phyloP scores from a whole-genome alignment of 2,888 invertebrate species.

The Diaphora mendica region DNA sequence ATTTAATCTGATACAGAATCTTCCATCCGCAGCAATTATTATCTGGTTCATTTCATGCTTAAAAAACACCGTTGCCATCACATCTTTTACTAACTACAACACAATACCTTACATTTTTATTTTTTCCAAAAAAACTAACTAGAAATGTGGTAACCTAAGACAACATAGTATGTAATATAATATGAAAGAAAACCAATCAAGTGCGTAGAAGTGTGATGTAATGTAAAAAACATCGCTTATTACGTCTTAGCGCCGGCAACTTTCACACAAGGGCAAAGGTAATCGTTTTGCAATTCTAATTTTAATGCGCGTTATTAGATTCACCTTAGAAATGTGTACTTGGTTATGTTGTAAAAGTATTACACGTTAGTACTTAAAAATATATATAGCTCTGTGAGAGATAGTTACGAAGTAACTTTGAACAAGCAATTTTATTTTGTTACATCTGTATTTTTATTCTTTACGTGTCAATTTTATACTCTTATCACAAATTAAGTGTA shows the following conservation, averaged over 20 bases:
- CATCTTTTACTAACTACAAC: no score
- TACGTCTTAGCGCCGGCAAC: constrained; percentile 34
- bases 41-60: no score
- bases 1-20: no score
- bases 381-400: no score
- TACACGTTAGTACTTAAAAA: neutral
- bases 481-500: no score
- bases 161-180: neutral
- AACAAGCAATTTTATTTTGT: no score
- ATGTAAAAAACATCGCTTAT: constrained; percentile 30
- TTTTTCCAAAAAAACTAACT: neutral
- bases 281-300: constrained; percentile 49
- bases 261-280: constrained; percentile 49
- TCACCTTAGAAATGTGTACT: neutral
- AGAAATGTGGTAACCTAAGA: neutral
- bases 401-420: no score
- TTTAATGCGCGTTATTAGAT: constrained; percentile 36
- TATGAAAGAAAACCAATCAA: constrained; percentile 23
- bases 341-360: neutral
- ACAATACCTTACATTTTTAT: neutral
- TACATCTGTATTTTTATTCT: no score
- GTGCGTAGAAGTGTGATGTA: constrained; percentile 28
- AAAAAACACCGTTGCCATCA: no score
- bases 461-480: no score
- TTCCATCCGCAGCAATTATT: no score